Evolutionary conservation across 2,113 vertebrate genomes (phyloP), one percentile per base, ranked within the genome.

Genomic region (Austrofundulus limnaeus): DNA sequence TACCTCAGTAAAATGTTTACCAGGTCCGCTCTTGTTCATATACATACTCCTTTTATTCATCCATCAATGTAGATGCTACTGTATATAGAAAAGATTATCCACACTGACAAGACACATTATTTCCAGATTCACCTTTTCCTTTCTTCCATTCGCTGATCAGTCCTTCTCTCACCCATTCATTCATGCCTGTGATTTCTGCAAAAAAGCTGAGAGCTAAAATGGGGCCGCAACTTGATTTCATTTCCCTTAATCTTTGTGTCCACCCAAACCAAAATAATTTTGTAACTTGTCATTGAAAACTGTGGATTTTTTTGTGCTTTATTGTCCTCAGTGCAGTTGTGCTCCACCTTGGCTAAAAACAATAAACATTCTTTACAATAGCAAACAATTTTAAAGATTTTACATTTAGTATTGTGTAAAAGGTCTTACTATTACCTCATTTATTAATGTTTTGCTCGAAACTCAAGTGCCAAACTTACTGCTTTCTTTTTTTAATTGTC

Each of bases 21-120:
- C 53, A 56, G 80, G 82, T 82, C 67, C 65, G 58, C 61, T 72
- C 55, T 21, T 53, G 47, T 64, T 81, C 56, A 70, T 60, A 78
- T 71, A 61, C 56, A 16, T 47, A 41, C 61, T 15, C 19, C n/a
- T 14, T 49, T 65, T 57, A 72, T 57, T 31, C 59, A 49, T 78
- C 61, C 23, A 67, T 77, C 66, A 52, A 77, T 72, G 69, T 47
- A 72, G n/a, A n/a, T n/a, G n/a, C n/a, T 77, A 65, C 55, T 67
- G 72, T 43, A 46, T 1, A 1, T 38, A 58, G 20, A 63, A 46
- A 66, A 78, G 61, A 83, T 67, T 68, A 81, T 60, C 68, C 50
- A 67, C 70, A 52, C 78, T 66, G 60, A 72, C 64, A 70, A 66
- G 66, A 52, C 28, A 60, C 39, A 34, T 73, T 21, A 45, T 80